These are phyloP conservation scores for Hapalemur alaotrensis DNA, from an alignment of 2,797 vertebrate genomes.

Conservation along the genomic window DNA sequence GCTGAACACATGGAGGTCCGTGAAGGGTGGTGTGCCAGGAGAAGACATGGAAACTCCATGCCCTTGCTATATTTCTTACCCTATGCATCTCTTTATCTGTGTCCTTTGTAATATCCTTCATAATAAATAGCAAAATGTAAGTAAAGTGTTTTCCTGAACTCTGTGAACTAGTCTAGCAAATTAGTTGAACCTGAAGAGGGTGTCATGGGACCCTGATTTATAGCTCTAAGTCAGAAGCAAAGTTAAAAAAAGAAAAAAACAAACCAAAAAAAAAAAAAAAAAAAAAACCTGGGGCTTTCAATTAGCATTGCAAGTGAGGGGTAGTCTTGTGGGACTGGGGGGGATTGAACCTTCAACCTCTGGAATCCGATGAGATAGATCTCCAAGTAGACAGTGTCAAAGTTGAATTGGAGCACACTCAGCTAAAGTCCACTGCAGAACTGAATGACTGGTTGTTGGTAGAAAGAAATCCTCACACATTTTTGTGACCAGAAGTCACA, in stretches of 20 bases:
- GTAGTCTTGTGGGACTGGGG: not conserved
- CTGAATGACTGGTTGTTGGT: not conserved
- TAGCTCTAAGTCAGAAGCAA: not conserved
- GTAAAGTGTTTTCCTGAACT: not conserved
- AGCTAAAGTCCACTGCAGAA: not conserved
- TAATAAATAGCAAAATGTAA: not conserved
- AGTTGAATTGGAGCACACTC: not conserved
- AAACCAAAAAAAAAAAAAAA: not conserved
- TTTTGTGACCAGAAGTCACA: not conserved
- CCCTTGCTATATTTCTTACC: not conserved
- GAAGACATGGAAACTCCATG: not conserved
- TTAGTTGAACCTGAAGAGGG: not conserved
- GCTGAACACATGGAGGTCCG: not conserved
- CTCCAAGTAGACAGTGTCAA: not conserved
- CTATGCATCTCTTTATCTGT: not conserved
- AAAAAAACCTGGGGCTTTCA: not conserved
- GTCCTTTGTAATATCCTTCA: not conserved
- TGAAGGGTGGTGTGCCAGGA: not conserved
- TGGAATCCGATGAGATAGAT: not conserved
- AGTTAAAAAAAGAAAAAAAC: not conserved
- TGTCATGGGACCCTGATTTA: not conserved
- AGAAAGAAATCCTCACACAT: not conserved
- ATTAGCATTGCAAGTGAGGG: not conserved
- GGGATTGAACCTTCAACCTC: not conserved
- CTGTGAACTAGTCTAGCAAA: not conserved